Evolutionary conservation across 2,113 vertebrate genomes (phyloP).

Genomic region (Zapus hudsonius): DNA sequence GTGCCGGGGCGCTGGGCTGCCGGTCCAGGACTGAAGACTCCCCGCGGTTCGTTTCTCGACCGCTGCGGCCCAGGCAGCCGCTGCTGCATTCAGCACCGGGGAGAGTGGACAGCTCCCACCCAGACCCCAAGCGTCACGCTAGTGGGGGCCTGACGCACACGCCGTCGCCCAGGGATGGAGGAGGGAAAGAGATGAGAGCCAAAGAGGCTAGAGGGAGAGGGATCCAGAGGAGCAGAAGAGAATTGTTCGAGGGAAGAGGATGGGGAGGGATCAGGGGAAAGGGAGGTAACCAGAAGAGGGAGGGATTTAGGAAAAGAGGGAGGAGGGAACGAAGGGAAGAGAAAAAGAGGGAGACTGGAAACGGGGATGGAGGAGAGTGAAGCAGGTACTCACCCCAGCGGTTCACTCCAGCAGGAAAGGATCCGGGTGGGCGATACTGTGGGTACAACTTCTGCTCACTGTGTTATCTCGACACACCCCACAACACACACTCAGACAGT

Average conservation of each 20-base stretch:
- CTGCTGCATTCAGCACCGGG: constrained; percentile 77
- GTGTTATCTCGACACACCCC: not conserved
- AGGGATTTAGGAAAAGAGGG: constrained; percentile 53
- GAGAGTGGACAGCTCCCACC: constrained; percentile 80
- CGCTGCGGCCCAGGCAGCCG: not conserved
- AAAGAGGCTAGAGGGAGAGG: constrained; percentile 12
- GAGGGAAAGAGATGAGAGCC: constrained; percentile 39
- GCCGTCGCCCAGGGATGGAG: constrained; percentile 57
- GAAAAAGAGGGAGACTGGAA: not conserved
- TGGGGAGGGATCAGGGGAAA: constrained; percentile 50
- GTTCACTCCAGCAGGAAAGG: not conserved
- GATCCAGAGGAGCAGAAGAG: not conserved
- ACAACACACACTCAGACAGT: not conserved
- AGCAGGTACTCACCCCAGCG: not conserved
- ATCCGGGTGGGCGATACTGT: not conserved
- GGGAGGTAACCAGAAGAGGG: constrained; percentile 52
- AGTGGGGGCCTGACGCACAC: constrained; percentile 72
- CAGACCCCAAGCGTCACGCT: constrained; percentile 68
- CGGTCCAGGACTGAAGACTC: constrained; percentile 39
- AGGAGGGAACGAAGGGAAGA: constrained; percentile 42
- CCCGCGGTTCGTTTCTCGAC: too few relatives aligned
- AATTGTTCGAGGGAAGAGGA: not conserved
- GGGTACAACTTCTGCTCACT: constrained; percentile 13
- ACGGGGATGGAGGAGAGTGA: not conserved
- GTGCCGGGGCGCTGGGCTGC: constrained; percentile 58